These are phyloP conservation scores for Poecilia picta DNA, from an alignment of 2,797 vertebrate genomes.

Conservation along the genomic window DNA sequence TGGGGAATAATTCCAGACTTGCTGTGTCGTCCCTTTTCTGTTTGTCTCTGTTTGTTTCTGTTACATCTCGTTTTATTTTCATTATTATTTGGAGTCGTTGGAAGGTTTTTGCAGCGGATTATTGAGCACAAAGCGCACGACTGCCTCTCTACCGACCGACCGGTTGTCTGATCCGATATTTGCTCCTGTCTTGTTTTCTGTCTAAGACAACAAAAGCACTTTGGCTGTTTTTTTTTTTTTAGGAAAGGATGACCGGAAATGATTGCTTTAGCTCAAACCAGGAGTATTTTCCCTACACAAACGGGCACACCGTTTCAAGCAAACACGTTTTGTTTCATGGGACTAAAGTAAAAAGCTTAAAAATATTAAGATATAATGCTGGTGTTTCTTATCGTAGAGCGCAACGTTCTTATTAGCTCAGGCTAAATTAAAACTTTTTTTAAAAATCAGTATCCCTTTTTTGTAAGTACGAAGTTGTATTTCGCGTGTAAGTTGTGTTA, in stretches of 20 bases:
- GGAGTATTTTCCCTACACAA: neutral
- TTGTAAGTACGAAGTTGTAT: neutral
- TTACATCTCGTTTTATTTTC: neutral
- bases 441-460: neutral
- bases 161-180: neutral
- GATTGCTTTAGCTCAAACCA: neutral
- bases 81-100: neutral
- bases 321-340: neutral
- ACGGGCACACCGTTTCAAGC: neutral
- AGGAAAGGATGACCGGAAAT: neutral
- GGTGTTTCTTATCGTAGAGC: too few relatives aligned
- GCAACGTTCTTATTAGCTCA: neutral
- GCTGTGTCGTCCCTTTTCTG: neutral
- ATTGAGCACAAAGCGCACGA: slow-evolving; percentile 5
- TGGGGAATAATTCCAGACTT: slow-evolving; percentile 31
- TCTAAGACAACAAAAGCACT: slow-evolving; percentile 19
- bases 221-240: slow-evolving; percentile 16
- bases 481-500: neutral
- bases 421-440: neutral
- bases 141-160: neutral
- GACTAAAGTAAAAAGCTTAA: neutral
- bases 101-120: neutral
- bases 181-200: neutral
- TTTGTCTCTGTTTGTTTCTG: neutral
- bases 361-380: neutral